Conservation (phyloP, 2,113 vertebrate species). For the Scartelaos histophorus region DNA sequence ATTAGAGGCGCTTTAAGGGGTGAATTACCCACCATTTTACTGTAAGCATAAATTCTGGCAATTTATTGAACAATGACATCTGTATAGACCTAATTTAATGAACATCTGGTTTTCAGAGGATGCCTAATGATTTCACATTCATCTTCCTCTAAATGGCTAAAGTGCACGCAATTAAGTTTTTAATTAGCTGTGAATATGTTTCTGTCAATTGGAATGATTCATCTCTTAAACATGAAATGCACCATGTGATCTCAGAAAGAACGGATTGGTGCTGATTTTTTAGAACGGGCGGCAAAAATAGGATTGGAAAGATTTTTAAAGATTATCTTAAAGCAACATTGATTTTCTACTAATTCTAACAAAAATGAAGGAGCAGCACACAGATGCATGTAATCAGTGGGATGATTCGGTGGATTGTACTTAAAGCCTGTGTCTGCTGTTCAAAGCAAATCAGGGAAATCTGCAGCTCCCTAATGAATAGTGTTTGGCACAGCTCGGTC, state of each 20-base stretch:
- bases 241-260: conserved; percentile 50
- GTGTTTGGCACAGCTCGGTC: conserved; percentile 54
- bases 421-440: conserved; percentile 39
- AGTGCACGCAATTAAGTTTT: conserved; percentile 81
- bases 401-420: conserved; percentile 20
- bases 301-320: conserved; percentile 1
- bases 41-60: conserved; percentile 67
- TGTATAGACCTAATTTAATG: conserved; percentile 77
- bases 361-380: conserved; percentile 30
- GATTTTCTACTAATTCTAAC: conserved; percentile 31
- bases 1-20: conserved; percentile 61
- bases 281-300: conserved; percentile 34
- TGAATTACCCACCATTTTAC: conserved; percentile 66
- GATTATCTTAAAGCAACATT: conserved; percentile 53
- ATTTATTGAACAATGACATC: conserved; percentile 73
- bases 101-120: conserved; percentile 81
- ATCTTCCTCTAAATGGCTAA: conserved; percentile 80
- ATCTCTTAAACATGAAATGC: conserved; percentile 63
- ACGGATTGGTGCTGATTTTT: conserved; percentile 50
- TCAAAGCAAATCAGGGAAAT: conserved; percentile 52
- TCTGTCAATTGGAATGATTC: conserved; percentile 77
- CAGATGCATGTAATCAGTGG: conserved; percentile 39
- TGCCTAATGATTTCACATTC: conserved; percentile 79
- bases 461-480: conserved; percentile 52
- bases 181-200: conserved; percentile 81